phyloP scores from a whole-genome alignment of 2,888 invertebrate species.

The Alcis repandata region DNA sequence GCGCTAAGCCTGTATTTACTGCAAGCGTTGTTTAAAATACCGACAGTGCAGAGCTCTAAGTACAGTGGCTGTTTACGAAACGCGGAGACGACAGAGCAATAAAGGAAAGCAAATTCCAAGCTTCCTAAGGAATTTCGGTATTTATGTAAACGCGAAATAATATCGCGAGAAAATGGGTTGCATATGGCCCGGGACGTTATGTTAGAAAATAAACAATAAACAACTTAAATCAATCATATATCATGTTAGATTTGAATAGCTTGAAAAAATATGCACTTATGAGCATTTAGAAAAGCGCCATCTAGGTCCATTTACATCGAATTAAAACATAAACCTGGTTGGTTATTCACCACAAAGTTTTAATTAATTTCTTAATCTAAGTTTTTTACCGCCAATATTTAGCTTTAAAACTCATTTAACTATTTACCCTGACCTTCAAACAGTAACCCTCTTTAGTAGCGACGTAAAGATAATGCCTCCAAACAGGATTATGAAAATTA shows the following conservation, averaged over 20 bases:
- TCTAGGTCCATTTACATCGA: too few relatives aligned
- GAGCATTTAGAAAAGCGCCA: too few relatives aligned
- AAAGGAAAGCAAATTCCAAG: constrained; percentile 50
- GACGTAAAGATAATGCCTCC: constrained; percentile 49
- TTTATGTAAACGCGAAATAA: too few relatives aligned
- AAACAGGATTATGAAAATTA: constrained; percentile 40
- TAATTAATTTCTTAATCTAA: too few relatives aligned
- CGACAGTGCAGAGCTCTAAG: constrained; percentile 3
- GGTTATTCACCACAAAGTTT: too few relatives aligned
- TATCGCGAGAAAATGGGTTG: too few relatives aligned
- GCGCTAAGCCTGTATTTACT: constrained; percentile 3
- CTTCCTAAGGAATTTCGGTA: constrained; percentile 51
- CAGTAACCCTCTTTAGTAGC: constrained; percentile 6
- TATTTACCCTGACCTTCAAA: constrained; percentile 27
- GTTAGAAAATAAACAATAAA: too few relatives aligned
- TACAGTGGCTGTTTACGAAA: constrained; percentile 18
- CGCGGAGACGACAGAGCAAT: constrained; percentile 41
- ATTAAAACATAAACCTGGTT: too few relatives aligned
- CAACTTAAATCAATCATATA: too few relatives aligned
- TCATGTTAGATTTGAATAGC: too few relatives aligned
- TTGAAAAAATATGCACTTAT: too few relatives aligned
- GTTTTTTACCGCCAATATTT: background rate
- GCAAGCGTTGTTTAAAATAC: constrained; percentile 7
- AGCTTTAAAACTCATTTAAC: constrained; percentile 1
- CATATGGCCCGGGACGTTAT: too few relatives aligned